These are phyloP conservation scores for Dromaius novaehollandiae DNA, from an alignment of 2,113 vertebrate species.

Conservation along the genomic window DNA sequence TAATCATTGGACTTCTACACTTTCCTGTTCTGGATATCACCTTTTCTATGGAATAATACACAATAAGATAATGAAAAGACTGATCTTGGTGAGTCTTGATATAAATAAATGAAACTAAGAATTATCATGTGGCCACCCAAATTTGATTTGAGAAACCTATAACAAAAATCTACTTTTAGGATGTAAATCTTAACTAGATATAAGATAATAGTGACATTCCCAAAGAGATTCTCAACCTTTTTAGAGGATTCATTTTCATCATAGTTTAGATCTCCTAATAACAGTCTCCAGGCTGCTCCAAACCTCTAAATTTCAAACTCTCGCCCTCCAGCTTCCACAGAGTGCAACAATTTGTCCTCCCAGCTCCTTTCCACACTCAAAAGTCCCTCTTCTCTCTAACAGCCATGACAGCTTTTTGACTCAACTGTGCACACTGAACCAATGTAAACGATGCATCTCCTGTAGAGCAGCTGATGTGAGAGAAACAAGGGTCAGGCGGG, in stretches of 20 bases:
- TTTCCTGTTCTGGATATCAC: background rate
- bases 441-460: background rate
- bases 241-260: background rate
- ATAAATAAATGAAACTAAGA: background rate
- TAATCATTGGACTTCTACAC: background rate
- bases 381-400: background rate
- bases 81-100: background rate
- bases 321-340: background rate
- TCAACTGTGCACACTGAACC: background rate
- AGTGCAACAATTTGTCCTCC: background rate
- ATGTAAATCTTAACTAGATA: background rate
- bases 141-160: background rate
- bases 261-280: background rate
- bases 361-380: background rate
- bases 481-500: background rate
- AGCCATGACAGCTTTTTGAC: background rate
- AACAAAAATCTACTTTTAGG: background rate
- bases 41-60: background rate
- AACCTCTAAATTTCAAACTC: background rate
- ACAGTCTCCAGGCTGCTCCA: background rate
- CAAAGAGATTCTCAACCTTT: background rate
- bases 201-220: background rate
- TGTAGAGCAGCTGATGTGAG: background rate
- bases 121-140: background rate
- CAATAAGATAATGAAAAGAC: background rate